Base-by-base conservation (phyloP, 2,888 invertebrate genomes). In the Drosophila borborema region DNA sequence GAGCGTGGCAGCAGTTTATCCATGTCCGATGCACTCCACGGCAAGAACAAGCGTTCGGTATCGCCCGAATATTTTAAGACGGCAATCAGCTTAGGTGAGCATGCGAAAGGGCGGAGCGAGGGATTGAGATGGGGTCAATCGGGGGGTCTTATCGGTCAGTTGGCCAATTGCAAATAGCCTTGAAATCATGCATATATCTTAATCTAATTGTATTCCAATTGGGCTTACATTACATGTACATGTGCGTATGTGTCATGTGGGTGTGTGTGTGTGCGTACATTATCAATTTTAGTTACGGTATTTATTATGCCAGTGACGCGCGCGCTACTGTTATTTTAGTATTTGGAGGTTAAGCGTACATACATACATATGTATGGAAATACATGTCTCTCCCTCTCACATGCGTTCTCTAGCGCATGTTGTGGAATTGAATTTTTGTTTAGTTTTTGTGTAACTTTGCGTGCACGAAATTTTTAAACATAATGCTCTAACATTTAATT, bases 11-110 rank as follows among this genome's bases (percentile, higher is more conserved):
- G 78, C 40, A 61, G 59, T 58, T 31, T 64, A 12, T 64, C 58
- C 49, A 76, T 76, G 31, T 74, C 83, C 48, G 77, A 74, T 2
- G 45, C 55, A 1, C 64, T 53, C 58, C 53, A 72, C 46, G 62
- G 53, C 23, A 45, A 41, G 55, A 58, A 53, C 95, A 59, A 95
- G 95, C 92, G 94, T 97, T 81, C 96, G 36, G 61, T 87, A 9
- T 59, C 96, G 85, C 97, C 98, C 51, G 98, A 99, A 93, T 95
- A 98, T 80, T 96, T 97, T 94, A 98, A 98, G 94, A 96, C 98
- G 60, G 95, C 97, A 80, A 95, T 98, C 88, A 97, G 98, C 82
- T 94, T 98, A 93, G 96, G 95, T 95, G 92, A 94, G 92, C 91
- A 72, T 46, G 28, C 20, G 7, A 63, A 20, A 14, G 2, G 14